phyloP scores from a whole-genome alignment of 2,113 vertebrate species.

The Scalopus aquaticus region DNA sequence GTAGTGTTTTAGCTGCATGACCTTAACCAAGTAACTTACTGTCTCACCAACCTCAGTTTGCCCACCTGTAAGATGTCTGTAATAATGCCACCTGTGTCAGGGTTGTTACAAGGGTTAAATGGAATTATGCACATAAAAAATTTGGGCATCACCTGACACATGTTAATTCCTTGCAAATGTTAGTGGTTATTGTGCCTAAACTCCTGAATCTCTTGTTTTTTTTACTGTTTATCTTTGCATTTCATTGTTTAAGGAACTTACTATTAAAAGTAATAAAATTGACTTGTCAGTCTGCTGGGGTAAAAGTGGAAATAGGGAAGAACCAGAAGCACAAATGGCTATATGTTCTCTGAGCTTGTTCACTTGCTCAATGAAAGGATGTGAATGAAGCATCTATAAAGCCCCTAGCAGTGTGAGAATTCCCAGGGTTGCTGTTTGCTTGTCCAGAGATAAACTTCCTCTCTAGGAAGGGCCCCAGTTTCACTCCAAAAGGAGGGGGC shows the following conservation, averaged over 20 bases:
- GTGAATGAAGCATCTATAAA: neutral
- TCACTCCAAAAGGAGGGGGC: neutral
- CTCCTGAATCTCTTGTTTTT: neutral
- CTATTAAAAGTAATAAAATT: neutral
- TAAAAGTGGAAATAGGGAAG: neutral
- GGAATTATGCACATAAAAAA: no score
- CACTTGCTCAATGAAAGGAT: neutral
- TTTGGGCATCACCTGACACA: accelerated
- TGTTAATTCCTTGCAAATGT: neutral
- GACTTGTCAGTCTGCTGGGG: neutral
- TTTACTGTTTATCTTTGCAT: neutral
- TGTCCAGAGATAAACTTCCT: neutral
- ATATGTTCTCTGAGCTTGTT: neutral
- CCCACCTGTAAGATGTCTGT: neutral
- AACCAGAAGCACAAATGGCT: neutral
- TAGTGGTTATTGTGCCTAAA: neutral
- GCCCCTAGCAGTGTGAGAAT: no score
- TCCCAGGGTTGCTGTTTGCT: neutral
- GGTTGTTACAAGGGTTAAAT: neutral
- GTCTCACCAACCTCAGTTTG: neutral
- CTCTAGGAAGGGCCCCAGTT: neutral
- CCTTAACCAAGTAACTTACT: neutral
- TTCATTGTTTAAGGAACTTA: neutral
- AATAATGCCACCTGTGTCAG: neutral
- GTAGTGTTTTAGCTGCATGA: neutral